Evolutionary conservation across 2,888 invertebrate species (phyloP).

Genomic region (Parascotia fuliginaria): DNA sequence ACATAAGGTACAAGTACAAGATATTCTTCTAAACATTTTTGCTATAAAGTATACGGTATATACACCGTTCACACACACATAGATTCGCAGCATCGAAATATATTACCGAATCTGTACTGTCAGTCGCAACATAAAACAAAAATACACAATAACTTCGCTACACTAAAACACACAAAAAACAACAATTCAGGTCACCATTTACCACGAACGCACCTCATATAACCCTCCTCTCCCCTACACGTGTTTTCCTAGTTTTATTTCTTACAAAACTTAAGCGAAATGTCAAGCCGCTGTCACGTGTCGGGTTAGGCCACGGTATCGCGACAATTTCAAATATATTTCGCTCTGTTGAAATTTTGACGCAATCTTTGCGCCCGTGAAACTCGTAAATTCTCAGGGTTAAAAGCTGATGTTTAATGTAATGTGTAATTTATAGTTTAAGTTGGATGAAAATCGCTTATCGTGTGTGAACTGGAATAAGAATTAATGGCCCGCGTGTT

Average conservation of each 20-base stretch:
- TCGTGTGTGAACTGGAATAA: not conserved
- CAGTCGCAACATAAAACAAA: conserved; percentile 7
- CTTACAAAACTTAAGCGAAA: conserved; percentile 41
- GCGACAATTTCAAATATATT: conserved; percentile 35
- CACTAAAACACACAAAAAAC: conserved; percentile 17
- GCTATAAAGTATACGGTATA: too few species aligned
- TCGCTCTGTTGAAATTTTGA: conserved; percentile 35
- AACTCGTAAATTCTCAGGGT: conserved; percentile 24
- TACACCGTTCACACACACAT: not conserved
- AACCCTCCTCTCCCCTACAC: conserved; percentile 17
- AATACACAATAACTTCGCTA: conserved; percentile 7
- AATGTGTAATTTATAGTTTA: conserved; percentile 3
- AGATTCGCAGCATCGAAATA: not conserved
- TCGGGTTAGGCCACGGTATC: conserved; percentile 33
- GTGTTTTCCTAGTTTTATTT: conserved; percentile 47
- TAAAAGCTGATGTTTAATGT: conserved; percentile 5
- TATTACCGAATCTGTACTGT: conserved; percentile 1
- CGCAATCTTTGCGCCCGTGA: conserved; percentile 23
- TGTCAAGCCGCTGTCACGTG: conserved; percentile 44
- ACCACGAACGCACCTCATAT: conserved; percentile 11
- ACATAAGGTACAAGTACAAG: too few species aligned
- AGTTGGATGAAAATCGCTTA: conserved; percentile 2
- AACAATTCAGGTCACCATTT: conserved; percentile 12
- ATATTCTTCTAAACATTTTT: too few species aligned
- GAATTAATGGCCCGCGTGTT: not conserved